Conservation (phyloP, 2,797 vertebrate genomes). For the Bryconaethiops microstoma region DNA sequence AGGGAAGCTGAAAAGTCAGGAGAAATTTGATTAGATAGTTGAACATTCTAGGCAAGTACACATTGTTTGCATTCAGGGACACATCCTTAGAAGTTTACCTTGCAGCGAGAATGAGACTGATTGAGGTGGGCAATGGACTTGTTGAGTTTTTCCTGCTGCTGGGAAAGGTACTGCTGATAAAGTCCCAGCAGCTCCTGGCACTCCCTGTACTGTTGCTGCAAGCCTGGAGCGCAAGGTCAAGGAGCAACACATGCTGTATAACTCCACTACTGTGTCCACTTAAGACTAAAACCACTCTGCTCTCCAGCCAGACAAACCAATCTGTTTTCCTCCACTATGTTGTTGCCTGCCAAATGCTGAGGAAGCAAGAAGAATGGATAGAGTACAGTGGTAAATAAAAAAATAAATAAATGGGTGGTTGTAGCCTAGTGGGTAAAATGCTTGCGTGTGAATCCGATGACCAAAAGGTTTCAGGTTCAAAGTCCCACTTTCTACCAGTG, state of each 20-base stretch:
- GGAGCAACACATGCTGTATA: constrained; percentile 65
- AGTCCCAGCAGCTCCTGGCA: constrained; percentile 94
- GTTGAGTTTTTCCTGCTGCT: constrained; percentile 91
- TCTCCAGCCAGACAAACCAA: constrained; percentile 42
- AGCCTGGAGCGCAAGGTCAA: constrained; percentile 81
- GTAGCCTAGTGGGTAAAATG: too few relatives aligned
- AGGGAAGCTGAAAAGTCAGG: not conserved
- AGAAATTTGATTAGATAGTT: not conserved
- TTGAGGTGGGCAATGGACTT: constrained; percentile 83
- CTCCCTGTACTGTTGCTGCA: constrained; percentile 94
- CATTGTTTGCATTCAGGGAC: constrained; percentile 25
- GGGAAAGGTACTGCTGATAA: constrained; percentile 94
- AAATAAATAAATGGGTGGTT: not conserved
- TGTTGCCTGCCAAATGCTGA: constrained; percentile 44
- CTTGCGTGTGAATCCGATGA: too few relatives aligned
- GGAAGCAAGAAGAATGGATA: constrained; percentile 17
- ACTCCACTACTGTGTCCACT: constrained; percentile 43
- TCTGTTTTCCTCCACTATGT: constrained; percentile 37
- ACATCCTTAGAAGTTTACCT: constrained; percentile 54
- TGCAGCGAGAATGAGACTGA: constrained; percentile 73
- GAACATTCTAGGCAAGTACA: constrained; percentile 25
- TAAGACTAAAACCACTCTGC: constrained; percentile 28
- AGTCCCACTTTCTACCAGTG: too few relatives aligned
- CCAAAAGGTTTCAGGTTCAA: too few relatives aligned
- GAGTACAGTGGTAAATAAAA: not conserved